Evolutionary conservation across 2,888 invertebrate species (phyloP), one percentile per base, ranked within the genome.

Genomic region (Psylliodes chrysocephalus): DNA sequence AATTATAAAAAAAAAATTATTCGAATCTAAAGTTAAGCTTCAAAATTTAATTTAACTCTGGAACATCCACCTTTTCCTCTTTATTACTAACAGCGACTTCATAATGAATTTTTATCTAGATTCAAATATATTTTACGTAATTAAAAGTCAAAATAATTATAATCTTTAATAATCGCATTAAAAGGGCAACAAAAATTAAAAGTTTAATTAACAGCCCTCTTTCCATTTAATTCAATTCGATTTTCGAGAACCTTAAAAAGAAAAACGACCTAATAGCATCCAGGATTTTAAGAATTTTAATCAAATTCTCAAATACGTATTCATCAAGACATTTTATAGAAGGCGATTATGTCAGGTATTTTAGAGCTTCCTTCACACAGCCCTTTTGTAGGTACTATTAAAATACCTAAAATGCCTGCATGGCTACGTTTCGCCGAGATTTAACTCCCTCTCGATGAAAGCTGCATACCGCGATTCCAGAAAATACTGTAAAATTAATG

Each of bases 261-360:
- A 46, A 46, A 46, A 46, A 46, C 2, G 2, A 2, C 22, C 14
- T 25, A 19, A 14, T 46, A 12, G 12, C 56, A n/a, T 46, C 4
- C 7, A 17, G 14, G 47, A 57, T 57, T 47, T 47, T 22, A 35
- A 57, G 57, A 57, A 57, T 57, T 57, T 57, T 57, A 57, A 57
- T 57, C 57, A 57, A 47, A 57, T 14, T 38, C 33, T 7, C 30
- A 35, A 57, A 42, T 57, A 47, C 25, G 47, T 47, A 57, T 57
- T 57, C 38, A 57, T 57, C 57, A 57, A 57, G 47, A 57, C 22
- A 25, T 57, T 47, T 47, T 46, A 47, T 57, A 22, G 47, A 15
- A 57, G 15, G 33, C 28, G 47, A 57, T 57, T 47, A 57, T 57
- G 57, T 47, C 47, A 47, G 57, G 57, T 47, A 57, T 57, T 57